Conservation (phyloP, 2,888 invertebrate genomes). For the Falcaria lacertinaria region DNA sequence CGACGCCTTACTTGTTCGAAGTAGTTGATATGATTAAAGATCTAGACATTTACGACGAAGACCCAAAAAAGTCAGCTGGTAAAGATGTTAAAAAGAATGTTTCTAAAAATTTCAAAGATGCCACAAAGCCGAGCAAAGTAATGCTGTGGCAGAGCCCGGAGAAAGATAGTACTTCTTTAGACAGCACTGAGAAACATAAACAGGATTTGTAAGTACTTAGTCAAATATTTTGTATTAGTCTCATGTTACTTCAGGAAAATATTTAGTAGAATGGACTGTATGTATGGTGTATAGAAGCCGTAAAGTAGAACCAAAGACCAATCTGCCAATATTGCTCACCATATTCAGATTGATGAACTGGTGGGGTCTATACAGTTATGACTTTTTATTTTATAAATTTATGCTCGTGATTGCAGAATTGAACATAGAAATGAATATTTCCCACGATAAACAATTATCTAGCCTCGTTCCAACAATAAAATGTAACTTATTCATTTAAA, state of each 20-base stretch:
- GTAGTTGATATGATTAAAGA: constrained; percentile 46
- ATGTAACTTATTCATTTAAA: too few species aligned
- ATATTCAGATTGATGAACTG: too few species aligned
- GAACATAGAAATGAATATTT: too few species aligned
- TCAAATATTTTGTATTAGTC: not conserved
- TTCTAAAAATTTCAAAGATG: constrained; percentile 35
- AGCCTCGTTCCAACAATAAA: too few species aligned
- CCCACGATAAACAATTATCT: too few species aligned
- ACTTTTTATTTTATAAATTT: too few species aligned
- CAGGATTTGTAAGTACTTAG: constrained; percentile 40
- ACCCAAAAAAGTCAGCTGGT: constrained; percentile 28
- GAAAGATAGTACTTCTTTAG: constrained; percentile 29
- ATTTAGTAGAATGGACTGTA: too few species aligned
- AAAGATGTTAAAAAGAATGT: constrained; percentile 36
- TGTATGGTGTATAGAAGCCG: too few species aligned
- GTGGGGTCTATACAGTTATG: too few species aligned
- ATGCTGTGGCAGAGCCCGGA: constrained; percentile 31
- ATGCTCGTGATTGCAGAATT: too few species aligned
- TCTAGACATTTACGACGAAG: constrained; percentile 35
- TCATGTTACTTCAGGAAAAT: not conserved
- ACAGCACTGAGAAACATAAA: constrained; percentile 32
- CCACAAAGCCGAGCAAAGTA: constrained; percentile 42
- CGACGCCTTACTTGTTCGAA: constrained; percentile 46
- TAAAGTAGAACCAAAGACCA: too few species aligned
- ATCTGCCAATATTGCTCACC: too few species aligned